Evolutionary conservation across 2,888 invertebrate species (phyloP).

Genomic region (Eutolmus rufibarbis): DNA sequence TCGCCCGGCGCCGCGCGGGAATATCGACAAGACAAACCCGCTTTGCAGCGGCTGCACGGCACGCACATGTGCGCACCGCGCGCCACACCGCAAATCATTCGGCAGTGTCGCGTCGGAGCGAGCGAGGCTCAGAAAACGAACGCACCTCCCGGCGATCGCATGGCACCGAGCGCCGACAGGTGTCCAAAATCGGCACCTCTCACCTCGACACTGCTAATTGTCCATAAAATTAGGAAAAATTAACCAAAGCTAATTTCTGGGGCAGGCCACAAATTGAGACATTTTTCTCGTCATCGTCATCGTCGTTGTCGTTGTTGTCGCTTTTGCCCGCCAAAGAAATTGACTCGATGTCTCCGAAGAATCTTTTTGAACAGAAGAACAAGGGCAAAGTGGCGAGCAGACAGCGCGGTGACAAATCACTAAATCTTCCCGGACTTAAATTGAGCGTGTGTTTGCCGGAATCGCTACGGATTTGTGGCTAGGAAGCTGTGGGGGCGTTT

Average conservation of each 20-base stretch:
- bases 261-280: slow-evolving; percentile 25
- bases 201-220: neutral
- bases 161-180: neutral
- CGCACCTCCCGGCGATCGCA: neutral
- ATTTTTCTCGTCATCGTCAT: neutral
- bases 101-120: neutral
- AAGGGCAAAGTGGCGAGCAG: neutral
- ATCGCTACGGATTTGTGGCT: neutral
- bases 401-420: slow-evolving; percentile 4
- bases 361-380: neutral
- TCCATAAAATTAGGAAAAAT: slow-evolving; percentile 40
- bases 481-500: neutral
- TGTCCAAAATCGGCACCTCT: neutral
- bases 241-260: slow-evolving; percentile 27
- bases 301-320: neutral
- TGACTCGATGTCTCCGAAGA: neutral
- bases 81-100: neutral
- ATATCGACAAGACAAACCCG: neutral
- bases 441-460: neutral
- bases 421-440: slow-evolving; percentile 4
- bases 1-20: neutral
- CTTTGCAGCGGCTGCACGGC: neutral
- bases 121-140: neutral
- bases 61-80: neutral
- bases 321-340: neutral